Conservation (phyloP, 2,888 invertebrate species). For the Agriopis aurantiaria region DNA sequence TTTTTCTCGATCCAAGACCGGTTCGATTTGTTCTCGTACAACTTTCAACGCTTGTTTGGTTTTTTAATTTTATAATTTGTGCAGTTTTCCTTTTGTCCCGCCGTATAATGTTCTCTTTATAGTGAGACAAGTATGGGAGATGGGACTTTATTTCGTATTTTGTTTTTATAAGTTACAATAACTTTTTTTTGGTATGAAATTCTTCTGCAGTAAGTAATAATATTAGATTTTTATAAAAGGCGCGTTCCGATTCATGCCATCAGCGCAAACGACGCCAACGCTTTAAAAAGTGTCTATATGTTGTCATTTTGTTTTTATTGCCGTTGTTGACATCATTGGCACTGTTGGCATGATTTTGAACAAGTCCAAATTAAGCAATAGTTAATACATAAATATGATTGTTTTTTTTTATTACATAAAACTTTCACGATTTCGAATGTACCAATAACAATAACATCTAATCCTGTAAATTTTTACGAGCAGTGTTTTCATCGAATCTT, state of each 20-base stretch:
- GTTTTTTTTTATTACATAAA: constrained; percentile 17
- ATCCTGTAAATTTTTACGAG: constrained; percentile 61
- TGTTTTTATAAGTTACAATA: constrained; percentile 9
- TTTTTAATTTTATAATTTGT: constrained; percentile 45
- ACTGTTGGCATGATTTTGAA: too few relatives aligned
- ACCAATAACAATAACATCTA: constrained; percentile 44
- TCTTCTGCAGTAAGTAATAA: background rate
- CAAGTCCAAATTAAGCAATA: constrained; percentile 15
- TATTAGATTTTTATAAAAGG: background rate
- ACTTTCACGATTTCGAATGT: constrained; percentile 30
- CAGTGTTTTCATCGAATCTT: constrained; percentile 68
- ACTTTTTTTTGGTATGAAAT: background rate
- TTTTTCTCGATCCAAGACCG: constrained; percentile 67
- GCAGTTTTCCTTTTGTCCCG: constrained; percentile 44
- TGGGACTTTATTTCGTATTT: constrained; percentile 6
- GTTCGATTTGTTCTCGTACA: constrained; percentile 69
- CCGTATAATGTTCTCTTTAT: constrained; percentile 52
- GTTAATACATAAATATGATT: background rate
- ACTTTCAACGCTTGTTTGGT: constrained; percentile 46
- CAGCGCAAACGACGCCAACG: too few relatives aligned
- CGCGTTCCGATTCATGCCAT: too few relatives aligned
- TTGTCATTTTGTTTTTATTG: too few relatives aligned
- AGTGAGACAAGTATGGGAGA: constrained; percentile 11
- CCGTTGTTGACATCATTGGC: too few relatives aligned
- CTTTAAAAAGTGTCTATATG: too few relatives aligned